phyloP scores from a whole-genome alignment of 92 coral and sea anemone genomes.

The Porites evermanni region DNA sequence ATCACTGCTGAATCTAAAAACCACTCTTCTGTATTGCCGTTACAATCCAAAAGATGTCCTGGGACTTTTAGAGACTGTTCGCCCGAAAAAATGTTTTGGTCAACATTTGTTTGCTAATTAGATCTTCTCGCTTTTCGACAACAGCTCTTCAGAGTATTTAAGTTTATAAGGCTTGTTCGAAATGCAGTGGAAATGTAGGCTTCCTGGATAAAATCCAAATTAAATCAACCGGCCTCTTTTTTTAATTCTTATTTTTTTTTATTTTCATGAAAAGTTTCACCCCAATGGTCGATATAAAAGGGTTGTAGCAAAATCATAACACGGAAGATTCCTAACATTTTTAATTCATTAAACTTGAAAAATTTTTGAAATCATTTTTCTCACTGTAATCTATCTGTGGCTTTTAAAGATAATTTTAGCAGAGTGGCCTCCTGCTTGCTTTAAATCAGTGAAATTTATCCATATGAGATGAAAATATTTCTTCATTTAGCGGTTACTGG shows the following conservation, averaged over 20 bases:
- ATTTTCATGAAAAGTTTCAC: neutral
- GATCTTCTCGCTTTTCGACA: constrained; percentile 3
- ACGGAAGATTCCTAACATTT: neutral
- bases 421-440: constrained; percentile 41
- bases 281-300: neutral
- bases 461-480: constrained; percentile 29
- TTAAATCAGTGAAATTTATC: constrained; percentile 28
- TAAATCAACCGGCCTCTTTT: neutral
- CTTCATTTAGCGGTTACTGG: constrained; percentile 16
- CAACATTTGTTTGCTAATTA: neutral
- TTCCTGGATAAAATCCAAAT: too few relatives aligned
- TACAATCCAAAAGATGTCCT: too few relatives aligned
- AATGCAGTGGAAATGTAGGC: too few relatives aligned
- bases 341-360: neutral
- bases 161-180: too few relatives aligned
- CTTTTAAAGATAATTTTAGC: constrained; percentile 22
- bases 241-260: too few relatives aligned
- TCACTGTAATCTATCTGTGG: constrained; percentile 26
- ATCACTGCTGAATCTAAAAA: too few relatives aligned
- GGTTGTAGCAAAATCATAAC: neutral
- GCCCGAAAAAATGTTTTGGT: too few relatives aligned
- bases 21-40: too few relatives aligned
- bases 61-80: neutral
- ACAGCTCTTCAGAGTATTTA: neutral
- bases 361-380: constrained; percentile 25